Base-by-base conservation (phyloP, 2,113 vertebrate genomes). In the Dolichallabes microphthalmus region DNA sequence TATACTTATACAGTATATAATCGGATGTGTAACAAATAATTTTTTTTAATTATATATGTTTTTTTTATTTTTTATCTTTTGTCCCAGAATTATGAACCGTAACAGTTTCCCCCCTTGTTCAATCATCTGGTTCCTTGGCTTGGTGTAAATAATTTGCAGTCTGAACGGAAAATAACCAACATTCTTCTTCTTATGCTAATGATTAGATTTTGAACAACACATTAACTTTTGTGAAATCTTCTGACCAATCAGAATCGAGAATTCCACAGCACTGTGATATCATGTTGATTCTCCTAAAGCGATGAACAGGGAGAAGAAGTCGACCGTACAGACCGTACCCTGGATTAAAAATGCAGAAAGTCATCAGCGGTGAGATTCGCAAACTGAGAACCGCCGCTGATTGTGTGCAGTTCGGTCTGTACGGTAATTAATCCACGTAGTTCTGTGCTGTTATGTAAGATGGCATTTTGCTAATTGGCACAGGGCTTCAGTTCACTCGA, bases 391-490 rank as follows among this genome's bases (percentile, higher is more conserved):
- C 88, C 86, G 91, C 77, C 77, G 66, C 76, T 80, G 80, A 89
- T 93, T 93, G 92, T 93, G 88, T 22, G 55, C 76, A 6, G 53
- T 35, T 5, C 7, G 74, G 71, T 63, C 86, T 52, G 66, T 90
- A 87, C 89, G 86, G 89, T 94, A 91, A 94, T 93, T 88, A 90
- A 91, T 89, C 60, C 86, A 86, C 76, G 85, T 69, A 86, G 73
- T 79, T 82, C 89, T 71, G 55, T 13, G 86, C 87, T 64, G 87
- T 93, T 94, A 93, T 88, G 91, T 93, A 94, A 95, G 90, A 92
- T 66, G 73, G 88, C 84, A 73, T 78, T 88, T 89, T 93, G 93
- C 93, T 93, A 90, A 92, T 93, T 93, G 93, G 93, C 87, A 79
- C 60, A n/a, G 87, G 87, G 85, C 86, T 86, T 91, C 88, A 71